Conservation (phyloP, 2,888 invertebrate species). For the Neoascia interrupta region DNA sequence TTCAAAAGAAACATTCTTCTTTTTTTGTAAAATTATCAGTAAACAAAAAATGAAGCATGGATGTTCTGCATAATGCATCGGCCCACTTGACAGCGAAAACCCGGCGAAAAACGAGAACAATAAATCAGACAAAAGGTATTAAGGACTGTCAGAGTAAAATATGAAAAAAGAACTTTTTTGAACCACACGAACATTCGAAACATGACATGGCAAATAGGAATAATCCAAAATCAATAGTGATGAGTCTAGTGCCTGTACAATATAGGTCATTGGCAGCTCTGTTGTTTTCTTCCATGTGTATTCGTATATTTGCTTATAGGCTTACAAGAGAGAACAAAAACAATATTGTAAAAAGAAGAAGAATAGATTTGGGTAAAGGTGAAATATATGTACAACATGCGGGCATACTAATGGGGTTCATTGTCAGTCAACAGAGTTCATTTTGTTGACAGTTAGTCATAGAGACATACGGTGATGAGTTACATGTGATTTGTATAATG, state of each 20-base stretch:
- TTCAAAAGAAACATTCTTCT: too few species aligned
- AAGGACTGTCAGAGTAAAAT: constrained; percentile 22
- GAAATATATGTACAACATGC: constrained; percentile 14
- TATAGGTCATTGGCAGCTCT: constrained; percentile 55
- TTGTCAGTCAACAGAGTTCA: constrained; percentile 36
- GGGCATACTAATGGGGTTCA: constrained; percentile 40
- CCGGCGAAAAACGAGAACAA: constrained; percentile 19
- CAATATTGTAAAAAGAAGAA: background rate
- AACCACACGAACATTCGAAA: background rate
- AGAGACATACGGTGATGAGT: too few species aligned
- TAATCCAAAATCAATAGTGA: constrained; percentile 55
- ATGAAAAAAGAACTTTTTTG: background rate
- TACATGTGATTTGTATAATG: too few species aligned
- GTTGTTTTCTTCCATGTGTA: background rate
- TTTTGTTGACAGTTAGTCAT: too few species aligned
- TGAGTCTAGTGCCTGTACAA: constrained; percentile 19
- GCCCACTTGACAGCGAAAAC: too few species aligned
- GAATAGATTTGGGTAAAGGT: constrained; percentile 46
- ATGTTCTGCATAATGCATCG: too few species aligned
- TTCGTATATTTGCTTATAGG: background rate
- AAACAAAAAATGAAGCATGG: too few species aligned
- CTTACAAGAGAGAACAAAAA: background rate
- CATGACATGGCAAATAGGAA: constrained; percentile 16
- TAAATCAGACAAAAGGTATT: constrained; percentile 44
- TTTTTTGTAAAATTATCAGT: too few species aligned